Evolutionary conservation across 53 echinoderm and acorn worm genomes (phyloP).

Genomic region (Antedon mediterranea): DNA sequence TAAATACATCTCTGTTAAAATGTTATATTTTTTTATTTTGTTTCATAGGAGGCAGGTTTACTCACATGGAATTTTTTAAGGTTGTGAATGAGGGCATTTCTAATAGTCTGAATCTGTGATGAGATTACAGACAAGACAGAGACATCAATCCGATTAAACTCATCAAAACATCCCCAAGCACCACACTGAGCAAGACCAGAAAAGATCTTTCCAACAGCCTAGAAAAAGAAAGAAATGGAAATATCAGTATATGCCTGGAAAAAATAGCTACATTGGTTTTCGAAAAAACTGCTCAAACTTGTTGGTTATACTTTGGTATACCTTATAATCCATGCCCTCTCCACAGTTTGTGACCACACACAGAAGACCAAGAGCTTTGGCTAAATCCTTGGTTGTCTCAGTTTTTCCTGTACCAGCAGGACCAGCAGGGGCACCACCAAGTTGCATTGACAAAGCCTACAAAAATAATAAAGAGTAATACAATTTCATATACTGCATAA

Average conservation of each 20-base stretch:
- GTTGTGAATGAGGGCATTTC: slow-evolving; percentile 93
- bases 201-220: slow-evolving; percentile 98
- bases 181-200: slow-evolving; percentile 94
- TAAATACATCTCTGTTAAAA: too few species aligned
- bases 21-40: too few species aligned
- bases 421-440: slow-evolving; percentile 94
- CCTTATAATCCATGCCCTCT: slow-evolving; percentile 95
- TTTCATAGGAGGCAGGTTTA: too few species aligned
- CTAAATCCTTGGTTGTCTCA: slow-evolving; percentile 90
- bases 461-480: neutral
- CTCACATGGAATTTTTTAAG: slow-evolving; percentile 97
- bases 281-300: too few species aligned
- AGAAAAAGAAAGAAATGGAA: slow-evolving; percentile 3
- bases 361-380: slow-evolving; percentile 87
- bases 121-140: slow-evolving; percentile 95
- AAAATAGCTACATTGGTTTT: too few species aligned
- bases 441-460: slow-evolving; percentile 95
- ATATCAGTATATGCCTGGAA: too few species aligned
- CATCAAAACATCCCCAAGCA: slow-evolving; percentile 99
- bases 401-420: slow-evolving; percentile 98
- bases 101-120: slow-evolving; percentile 95
- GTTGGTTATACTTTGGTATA: slow-evolving; percentile 7
- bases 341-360: slow-evolving; percentile 99
- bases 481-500: too few species aligned
- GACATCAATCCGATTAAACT: slow-evolving; percentile 98